Conservation (phyloP, 2,113 vertebrate genomes). For the Silurus meridionalis region DNA sequence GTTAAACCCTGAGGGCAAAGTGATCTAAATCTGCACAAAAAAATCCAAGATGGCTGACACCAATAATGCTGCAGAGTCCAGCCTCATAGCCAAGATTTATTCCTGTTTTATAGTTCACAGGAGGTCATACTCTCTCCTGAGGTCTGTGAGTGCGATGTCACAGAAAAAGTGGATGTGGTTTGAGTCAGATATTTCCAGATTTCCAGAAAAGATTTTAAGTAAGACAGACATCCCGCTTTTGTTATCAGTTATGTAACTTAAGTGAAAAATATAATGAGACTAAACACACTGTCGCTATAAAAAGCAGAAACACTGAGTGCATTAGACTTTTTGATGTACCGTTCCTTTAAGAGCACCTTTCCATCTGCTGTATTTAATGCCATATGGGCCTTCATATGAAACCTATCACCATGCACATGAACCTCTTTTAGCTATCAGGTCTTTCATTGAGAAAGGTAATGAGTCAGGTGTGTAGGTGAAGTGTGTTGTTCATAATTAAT, state of each 20-base stretch:
- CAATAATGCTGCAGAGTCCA: neutral
- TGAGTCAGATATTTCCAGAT: neutral
- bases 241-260: neutral
- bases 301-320: neutral
- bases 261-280: neutral
- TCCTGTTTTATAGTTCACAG: neutral
- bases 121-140: neutral
- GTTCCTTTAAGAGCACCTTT: neutral
- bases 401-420: neutral
- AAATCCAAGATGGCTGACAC: neutral
- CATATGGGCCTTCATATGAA: neutral
- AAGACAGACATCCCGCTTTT: neutral
- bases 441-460: constrained; percentile 3
- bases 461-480: constrained; percentile 12
- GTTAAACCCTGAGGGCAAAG: neutral
- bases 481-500: constrained; percentile 1
- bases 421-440: neutral
- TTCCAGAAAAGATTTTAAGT: neutral
- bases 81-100: neutral
- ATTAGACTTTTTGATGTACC: neutral
- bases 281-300: neutral
- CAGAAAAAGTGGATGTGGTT: neutral
- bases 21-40: neutral
- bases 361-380: neutral
- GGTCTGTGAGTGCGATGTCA: neutral